Conservation (phyloP, 2,888 invertebrate genomes). For the Lasioglossum pauxillum region DNA sequence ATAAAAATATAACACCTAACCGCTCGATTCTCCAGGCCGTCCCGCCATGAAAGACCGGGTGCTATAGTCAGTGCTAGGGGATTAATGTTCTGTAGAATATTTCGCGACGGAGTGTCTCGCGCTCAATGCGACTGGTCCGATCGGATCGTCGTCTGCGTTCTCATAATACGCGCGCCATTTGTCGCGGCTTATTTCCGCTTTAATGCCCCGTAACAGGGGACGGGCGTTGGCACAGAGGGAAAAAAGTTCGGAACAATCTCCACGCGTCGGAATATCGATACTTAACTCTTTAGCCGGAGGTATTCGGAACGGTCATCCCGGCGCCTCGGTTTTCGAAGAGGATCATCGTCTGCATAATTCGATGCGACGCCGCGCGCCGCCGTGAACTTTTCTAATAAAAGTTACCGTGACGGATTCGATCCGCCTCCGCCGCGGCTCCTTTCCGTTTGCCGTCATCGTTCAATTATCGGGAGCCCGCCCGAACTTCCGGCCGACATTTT, state of each 20-base stretch:
- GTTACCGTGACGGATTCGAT: constrained; percentile 61
- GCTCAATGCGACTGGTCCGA: background rate
- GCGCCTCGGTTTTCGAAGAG: constrained; percentile 40
- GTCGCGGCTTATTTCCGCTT: background rate
- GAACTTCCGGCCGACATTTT: constrained; percentile 17
- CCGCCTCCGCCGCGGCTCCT: background rate
- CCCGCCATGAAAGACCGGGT: background rate
- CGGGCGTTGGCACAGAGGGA: background rate
- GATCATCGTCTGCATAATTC: constrained; percentile 72
- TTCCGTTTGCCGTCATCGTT: constrained; percentile 26
- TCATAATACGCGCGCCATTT: background rate
- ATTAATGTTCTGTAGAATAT: background rate
- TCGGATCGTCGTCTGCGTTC: background rate
- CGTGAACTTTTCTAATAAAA: constrained; percentile 77
- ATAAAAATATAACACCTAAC: no score
- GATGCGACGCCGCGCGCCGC: constrained; percentile 46
- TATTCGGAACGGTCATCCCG: constrained; percentile 23
- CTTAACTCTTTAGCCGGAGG: constrained; percentile 19
- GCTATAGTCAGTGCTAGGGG: background rate
- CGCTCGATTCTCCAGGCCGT: background rate
- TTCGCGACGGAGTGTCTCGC: background rate
- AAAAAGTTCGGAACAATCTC: constrained; percentile 26
- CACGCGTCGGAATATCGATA: constrained; percentile 31
- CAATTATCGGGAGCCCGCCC: background rate
- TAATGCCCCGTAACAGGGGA: background rate